Conservation (phyloP, 1,140 invertebrate genomes). For the Apis florea region DNA sequence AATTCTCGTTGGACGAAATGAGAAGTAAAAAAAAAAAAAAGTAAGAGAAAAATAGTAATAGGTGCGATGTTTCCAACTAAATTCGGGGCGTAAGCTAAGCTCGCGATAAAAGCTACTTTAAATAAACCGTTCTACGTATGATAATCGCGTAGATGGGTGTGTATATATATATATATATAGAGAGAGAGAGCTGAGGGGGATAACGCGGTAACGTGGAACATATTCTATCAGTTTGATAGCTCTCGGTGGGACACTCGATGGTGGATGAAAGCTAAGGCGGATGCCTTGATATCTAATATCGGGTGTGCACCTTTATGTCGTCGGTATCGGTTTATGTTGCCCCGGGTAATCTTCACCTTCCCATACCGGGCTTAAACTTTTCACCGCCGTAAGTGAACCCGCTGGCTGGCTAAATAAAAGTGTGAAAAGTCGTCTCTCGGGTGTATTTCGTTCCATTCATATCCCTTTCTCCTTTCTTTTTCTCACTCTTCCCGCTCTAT, state of each 20-base stretch:
- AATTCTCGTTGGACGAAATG: background rate
- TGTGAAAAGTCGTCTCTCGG: slow-evolving; percentile 46
- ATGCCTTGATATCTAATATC: slow-evolving; percentile 71
- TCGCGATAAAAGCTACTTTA: slow-evolving; percentile 71
- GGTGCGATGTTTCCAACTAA: slow-evolving; percentile 1
- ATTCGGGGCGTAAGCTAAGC: slow-evolving; percentile 54
- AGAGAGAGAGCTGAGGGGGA: background rate
- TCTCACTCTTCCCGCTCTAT: background rate
- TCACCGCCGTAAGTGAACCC: slow-evolving; percentile 59
- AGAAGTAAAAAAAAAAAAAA: background rate
- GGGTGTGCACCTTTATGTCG: slow-evolving; percentile 61
- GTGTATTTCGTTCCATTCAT: slow-evolving; percentile 25
- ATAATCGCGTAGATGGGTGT: slow-evolving; percentile 58
- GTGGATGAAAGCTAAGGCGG: slow-evolving; percentile 55
- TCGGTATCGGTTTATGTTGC: slow-evolving; percentile 62
- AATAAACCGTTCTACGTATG: slow-evolving; percentile 71
- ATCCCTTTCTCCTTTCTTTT: background rate
- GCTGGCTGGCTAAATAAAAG: slow-evolving; percentile 49
- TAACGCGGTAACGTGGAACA: slow-evolving; percentile 47
- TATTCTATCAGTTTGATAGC: slow-evolving; percentile 76
- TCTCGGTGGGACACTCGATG: slow-evolving; percentile 69
- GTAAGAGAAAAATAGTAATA: background rate
- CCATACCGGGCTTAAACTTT: slow-evolving; percentile 63
- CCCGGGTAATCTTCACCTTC: slow-evolving; percentile 61
- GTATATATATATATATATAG: slow-evolving; percentile 14